phyloP scores from a whole-genome alignment of 2,888 invertebrate genomes.

The Drosophila paranaensis region DNA sequence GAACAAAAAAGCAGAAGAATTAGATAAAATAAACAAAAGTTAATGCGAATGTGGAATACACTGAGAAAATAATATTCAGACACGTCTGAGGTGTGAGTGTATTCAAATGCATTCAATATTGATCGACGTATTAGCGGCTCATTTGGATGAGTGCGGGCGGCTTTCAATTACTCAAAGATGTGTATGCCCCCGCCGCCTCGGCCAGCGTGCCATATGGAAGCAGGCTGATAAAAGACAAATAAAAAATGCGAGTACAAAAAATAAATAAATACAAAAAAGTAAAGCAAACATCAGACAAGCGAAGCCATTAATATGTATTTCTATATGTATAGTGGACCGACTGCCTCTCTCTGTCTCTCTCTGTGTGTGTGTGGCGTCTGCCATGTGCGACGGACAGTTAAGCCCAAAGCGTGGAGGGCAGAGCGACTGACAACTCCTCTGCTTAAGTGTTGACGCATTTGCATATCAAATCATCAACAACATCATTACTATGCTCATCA shows the following conservation, averaged over 20 bases:
- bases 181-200: not conserved
- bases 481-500: conserved; percentile 2
- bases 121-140: conserved; percentile 19
- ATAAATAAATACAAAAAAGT: conserved; percentile 15
- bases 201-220: conserved; percentile 61
- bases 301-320: conserved; percentile 64
- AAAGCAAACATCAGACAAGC: conserved; percentile 43
- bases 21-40: conserved; percentile 33
- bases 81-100: not conserved
- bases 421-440: conserved; percentile 8
- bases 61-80: not conserved
- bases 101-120: conserved; percentile 27
- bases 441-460: conserved; percentile 51
- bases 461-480: conserved; percentile 57
- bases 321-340: conserved; percentile 14
- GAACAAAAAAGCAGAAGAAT: conserved; percentile 27
- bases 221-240: conserved; percentile 52
- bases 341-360: not conserved
- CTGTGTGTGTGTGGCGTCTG: conserved; percentile 12
- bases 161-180: conserved; percentile 32
- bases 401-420: conserved; percentile 14
- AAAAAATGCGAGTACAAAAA: conserved; percentile 45
- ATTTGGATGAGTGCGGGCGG: conserved; percentile 24
- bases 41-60: conserved; percentile 20
- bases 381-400: conserved; percentile 28